A percentile compares a stretch with the other conserved stretches of the same genome.
Conservation (phyloP, 2,797 vertebrate genomes). For the Eleutherodactylus coqui region DNA sequence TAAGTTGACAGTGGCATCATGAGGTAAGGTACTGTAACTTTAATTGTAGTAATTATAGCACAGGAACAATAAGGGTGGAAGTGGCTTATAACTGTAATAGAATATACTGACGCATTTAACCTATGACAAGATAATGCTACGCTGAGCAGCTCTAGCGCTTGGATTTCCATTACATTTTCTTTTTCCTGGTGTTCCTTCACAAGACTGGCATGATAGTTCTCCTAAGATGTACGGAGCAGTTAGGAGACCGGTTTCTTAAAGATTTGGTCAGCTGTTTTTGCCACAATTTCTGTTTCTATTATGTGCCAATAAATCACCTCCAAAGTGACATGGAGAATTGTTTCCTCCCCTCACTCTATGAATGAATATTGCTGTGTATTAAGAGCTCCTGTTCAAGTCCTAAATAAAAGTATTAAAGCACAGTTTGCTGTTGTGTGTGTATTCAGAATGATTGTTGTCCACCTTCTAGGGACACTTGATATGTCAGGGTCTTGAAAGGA, state of each 20-base stretch:
- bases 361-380: constrained; percentile 82
- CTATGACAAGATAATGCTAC: not conserved
- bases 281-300: constrained; percentile 68
- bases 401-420: constrained; percentile 79
- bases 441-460: not conserved
- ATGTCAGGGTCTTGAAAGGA: too few species aligned
- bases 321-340: constrained; percentile 69
- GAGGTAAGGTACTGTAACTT: not conserved
- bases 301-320: constrained; percentile 75
- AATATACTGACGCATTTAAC: not conserved
- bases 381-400: constrained; percentile 78
- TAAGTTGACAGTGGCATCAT: not conserved
- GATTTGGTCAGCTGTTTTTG: constrained; percentile 42
- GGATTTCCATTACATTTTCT: not conserved
- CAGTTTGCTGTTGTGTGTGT: constrained; percentile 63
- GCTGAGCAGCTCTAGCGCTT: not conserved
- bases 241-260: constrained; percentile 3
- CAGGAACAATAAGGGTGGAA: constrained; percentile 32
- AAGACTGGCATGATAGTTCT: constrained; percentile 43
- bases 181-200: constrained; percentile 1
- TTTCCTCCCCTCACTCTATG: constrained; percentile 75
- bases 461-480: too few species aligned
- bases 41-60: not conserved
- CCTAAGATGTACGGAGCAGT: not conserved
- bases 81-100: constrained; percentile 49